These are phyloP conservation scores for Masnerella sp. DNA, from an alignment of 2,888 invertebrate species.

Conservation along the genomic window DNA sequence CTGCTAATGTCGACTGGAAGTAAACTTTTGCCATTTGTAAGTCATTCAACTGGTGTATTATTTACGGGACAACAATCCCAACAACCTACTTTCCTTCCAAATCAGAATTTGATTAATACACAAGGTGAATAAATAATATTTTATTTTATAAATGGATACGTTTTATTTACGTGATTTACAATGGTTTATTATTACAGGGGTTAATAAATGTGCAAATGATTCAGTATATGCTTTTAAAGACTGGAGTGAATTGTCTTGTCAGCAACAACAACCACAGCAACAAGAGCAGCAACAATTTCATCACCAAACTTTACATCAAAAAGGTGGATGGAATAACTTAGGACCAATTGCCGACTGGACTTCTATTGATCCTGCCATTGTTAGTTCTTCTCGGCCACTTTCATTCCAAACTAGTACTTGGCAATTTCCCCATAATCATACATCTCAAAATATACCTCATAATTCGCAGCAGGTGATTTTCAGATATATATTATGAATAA, in stretches of 20 bases:
- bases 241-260: constrained; percentile 77
- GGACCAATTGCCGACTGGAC: constrained; percentile 88
- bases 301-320: constrained; percentile 74
- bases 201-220: constrained; percentile 73
- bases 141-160: too few species aligned
- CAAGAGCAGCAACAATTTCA: constrained; percentile 78
- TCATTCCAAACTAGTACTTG: constrained; percentile 76
- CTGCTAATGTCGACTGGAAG: constrained; percentile 77
- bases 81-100: constrained; percentile 74
- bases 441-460: constrained; percentile 73
- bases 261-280: constrained; percentile 70
- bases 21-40: constrained; percentile 80
- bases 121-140: constrained; percentile 69
- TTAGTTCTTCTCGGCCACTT: constrained; percentile 84
- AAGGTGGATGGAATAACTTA: constrained; percentile 75
- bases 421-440: constrained; percentile 75
- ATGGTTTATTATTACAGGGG: constrained; percentile 62
- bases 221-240: constrained; percentile 78
- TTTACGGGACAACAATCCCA: constrained; percentile 72
- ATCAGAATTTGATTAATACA: constrained; percentile 73
- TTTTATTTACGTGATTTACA: constrained; percentile 10
- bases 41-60: constrained; percentile 69
- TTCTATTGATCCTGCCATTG: constrained; percentile 94
- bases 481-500: too few species aligned
- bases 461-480: constrained; percentile 74